Base-by-base conservation (phyloP, 2,113 vertebrate genomes). In the Tragulus kanchil region DNA sequence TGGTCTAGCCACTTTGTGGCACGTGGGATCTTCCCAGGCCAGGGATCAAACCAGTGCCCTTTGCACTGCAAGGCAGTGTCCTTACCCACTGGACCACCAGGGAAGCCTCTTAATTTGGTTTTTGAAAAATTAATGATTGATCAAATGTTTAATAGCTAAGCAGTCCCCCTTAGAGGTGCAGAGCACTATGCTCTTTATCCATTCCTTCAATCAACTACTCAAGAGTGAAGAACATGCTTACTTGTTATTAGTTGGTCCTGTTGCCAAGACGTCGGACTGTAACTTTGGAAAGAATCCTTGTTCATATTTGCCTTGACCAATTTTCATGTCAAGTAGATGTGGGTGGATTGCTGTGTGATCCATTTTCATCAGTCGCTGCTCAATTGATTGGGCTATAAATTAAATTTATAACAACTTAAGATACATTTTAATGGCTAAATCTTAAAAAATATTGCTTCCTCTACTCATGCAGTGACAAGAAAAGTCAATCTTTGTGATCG, bases 331-430 rank as follows among this genome's bases (percentile, higher is more conserved):
- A 36, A 99, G 99, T 58, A 99, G 98, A 96, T 99, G 99, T 0
- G 99, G 99, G 97, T 99, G 99, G 97, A 99, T 99, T 95, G 99
- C 99, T 0, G 99, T 99, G 98, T 99, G 99, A 97, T 99, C 99
- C 0, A 99, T 99, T 99, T 99, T 99, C 98, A 99, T 98, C 91
- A 99, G 98, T 16, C 99, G 97, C 97, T 99, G 99, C 98, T 99
- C 99, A 1, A 99, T 99, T 97, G 99, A 98, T 78, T 99, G 99
- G 92, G 99, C 99, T 99, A 98, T 42, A 98, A 98, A 97, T 64
- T 77, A 97, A 91, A 97, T 96, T 88, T 69, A 62, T 65, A 95
- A 89, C 88, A 98, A 71, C 95, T 98, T 77, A 98, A 98, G 95
- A 93, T 15, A 81, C 45, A 91, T 90, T 96, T 96, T 64, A 71